A percentile compares a stretch with the other conserved stretches of the same genome.
Evolutionary conservation across 2,797 vertebrate species (phyloP).

Genomic region (Pelochelys cantorii): DNA sequence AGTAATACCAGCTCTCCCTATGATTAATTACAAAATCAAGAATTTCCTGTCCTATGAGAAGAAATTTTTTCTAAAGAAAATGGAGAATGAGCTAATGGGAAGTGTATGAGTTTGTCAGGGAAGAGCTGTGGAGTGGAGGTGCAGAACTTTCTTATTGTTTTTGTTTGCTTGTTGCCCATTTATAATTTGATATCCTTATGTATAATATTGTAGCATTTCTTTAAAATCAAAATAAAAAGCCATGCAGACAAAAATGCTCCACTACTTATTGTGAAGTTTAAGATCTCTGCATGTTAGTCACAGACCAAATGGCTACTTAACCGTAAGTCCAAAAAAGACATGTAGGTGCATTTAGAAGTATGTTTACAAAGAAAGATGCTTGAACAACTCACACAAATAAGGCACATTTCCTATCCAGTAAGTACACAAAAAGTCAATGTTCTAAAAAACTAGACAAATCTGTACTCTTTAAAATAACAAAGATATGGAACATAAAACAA

Average conservation of each 20-base stretch:
- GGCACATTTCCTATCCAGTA: background rate
- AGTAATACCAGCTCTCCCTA: background rate
- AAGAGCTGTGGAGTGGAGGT: background rate
- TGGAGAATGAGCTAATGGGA: background rate
- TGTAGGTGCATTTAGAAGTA: background rate
- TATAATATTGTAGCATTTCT: background rate
- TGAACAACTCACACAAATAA: background rate
- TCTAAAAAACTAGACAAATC: background rate
- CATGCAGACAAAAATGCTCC: background rate
- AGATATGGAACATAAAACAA: background rate
- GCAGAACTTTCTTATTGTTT: background rate
- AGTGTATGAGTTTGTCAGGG: background rate
- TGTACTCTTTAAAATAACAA: background rate
- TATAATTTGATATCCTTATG: background rate
- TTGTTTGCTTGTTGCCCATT: background rate
- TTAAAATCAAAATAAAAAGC: background rate
- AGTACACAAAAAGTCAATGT: background rate
- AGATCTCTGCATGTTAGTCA: background rate
- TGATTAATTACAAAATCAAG: background rate
- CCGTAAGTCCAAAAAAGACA: background rate
- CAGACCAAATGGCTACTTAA: background rate
- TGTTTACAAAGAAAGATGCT: background rate
- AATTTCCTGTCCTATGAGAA: background rate
- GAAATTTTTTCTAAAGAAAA: background rate
- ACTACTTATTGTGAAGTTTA: background rate